These are phyloP conservation scores for Drosophila anomalata DNA, from an alignment of 2,888 invertebrate species.

Conservation along the genomic window DNA sequence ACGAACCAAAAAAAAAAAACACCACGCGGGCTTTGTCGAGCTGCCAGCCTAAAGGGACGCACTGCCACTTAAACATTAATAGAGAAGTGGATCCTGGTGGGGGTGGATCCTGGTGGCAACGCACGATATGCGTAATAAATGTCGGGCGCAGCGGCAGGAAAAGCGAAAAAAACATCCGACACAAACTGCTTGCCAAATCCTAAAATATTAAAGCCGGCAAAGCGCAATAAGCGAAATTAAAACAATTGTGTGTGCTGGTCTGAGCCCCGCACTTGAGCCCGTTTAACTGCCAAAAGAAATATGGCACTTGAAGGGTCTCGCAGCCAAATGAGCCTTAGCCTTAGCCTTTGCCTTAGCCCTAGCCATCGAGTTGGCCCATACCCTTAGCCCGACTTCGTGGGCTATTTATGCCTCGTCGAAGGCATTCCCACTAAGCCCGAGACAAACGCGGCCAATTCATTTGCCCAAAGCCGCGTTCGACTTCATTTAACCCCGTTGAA, in stretches of 20 bases:
- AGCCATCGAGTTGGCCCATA: slow-evolving; percentile 1
- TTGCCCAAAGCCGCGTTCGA: slow-evolving; percentile 76
- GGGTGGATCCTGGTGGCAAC: slow-evolving; percentile 36
- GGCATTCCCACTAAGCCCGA: slow-evolving; percentile 64
- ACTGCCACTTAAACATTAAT: slow-evolving; percentile 81
- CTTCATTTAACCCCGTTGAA: slow-evolving; percentile 79
- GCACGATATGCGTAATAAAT: slow-evolving; percentile 79
- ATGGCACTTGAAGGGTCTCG: slow-evolving; percentile 65
- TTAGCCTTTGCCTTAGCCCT: slow-evolving; percentile 5
- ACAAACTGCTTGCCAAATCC: slow-evolving; percentile 60
- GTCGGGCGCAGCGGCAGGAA: slow-evolving; percentile 54
- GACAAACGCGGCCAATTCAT: slow-evolving; percentile 75
- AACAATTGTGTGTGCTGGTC: slow-evolving; percentile 72
- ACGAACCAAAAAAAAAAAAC: slow-evolving; percentile 6
- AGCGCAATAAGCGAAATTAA: slow-evolving; percentile 78
- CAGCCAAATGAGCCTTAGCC: slow-evolving; percentile 69
- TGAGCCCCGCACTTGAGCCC: slow-evolving; percentile 17
- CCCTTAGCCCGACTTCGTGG: slow-evolving; percentile 3
- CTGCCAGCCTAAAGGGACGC: slow-evolving; percentile 73
- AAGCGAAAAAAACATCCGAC: slow-evolving; percentile 6
- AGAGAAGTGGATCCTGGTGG: slow-evolving; percentile 55
- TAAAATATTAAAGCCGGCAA: slow-evolving; percentile 73
- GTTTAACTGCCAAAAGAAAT: slow-evolving; percentile 65
- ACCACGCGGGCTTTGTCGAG: slow-evolving; percentile 37
- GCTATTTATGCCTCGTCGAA: slow-evolving; percentile 74